Conservation (phyloP, 2,113 vertebrate genomes). For the Bujurquina vittata region DNA sequence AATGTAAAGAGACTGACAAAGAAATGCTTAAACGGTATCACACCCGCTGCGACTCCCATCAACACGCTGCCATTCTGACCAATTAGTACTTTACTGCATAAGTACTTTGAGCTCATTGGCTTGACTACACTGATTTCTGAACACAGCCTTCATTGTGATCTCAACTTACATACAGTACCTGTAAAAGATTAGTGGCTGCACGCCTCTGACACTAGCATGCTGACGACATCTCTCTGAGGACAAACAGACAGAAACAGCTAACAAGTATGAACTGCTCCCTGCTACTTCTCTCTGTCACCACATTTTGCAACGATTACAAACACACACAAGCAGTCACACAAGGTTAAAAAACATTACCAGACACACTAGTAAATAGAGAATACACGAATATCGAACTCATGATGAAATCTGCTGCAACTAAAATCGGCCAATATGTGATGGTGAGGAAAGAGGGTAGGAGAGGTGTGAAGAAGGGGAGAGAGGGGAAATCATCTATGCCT, state of each 20-base stretch:
- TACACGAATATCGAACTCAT: conserved; percentile 33
- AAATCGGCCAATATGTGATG: conserved; percentile 35
- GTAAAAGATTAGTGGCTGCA: not conserved
- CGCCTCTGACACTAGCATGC: not conserved
- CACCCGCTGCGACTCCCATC: too few relatives aligned
- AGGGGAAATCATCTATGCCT: conserved; percentile 42
- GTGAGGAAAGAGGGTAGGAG: not conserved
- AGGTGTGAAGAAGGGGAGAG: conserved; percentile 2
- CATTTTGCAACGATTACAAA: not conserved
- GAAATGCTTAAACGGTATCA: too few relatives aligned
- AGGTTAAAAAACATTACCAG: conserved; percentile 7
- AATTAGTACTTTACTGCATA: not conserved
- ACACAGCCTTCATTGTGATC: not conserved
- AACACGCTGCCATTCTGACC: not conserved
- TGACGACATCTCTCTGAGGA: not conserved
- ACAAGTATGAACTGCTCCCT: not conserved
- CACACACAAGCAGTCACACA: not conserved
- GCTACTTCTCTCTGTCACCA: not conserved
- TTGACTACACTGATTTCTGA: not conserved
- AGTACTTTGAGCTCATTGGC: not conserved
- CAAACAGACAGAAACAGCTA: not conserved
- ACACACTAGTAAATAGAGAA: not conserved
- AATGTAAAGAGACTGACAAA: too few relatives aligned
- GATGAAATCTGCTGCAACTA: conserved; percentile 49
- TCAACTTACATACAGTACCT: not conserved